These are phyloP conservation scores for Mirza zaza DNA, from an alignment of 2,113 vertebrate genomes.

Conservation along the genomic window DNA sequence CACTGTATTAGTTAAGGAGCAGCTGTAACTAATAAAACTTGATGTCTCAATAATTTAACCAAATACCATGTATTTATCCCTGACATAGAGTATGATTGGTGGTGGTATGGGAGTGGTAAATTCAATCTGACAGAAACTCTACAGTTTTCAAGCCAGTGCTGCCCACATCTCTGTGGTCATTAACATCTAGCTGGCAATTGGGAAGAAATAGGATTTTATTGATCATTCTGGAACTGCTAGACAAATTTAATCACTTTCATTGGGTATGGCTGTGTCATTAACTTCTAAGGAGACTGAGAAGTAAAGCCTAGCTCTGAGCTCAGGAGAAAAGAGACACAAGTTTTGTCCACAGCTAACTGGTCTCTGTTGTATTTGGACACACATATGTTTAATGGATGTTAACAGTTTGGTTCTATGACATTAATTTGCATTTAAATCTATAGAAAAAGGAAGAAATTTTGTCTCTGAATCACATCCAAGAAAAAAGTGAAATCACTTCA, in stretches of 20 bases:
- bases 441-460: neutral
- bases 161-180: neutral
- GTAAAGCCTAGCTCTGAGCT: neutral
- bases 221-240: neutral
- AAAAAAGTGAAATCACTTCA: neutral
- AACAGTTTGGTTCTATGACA: neutral
- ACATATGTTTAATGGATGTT: neutral
- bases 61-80: neutral
- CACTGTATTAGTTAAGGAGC: neutral
- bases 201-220: neutral
- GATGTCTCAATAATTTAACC: neutral
- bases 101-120: neutral
- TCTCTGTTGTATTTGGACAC: neutral
- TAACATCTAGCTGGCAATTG: neutral
- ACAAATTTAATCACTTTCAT: neutral
- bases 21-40: neutral
- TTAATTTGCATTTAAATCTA: neutral
- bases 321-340: neutral
- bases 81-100: neutral
- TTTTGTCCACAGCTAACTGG: neutral
- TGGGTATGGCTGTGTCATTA: neutral
- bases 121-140: neutral
- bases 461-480: neutral
- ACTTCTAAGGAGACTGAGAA: neutral
- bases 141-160: rapidly evolving